Conservation (phyloP, 2,113 vertebrate species). For the Micronycteris hirsuta region DNA sequence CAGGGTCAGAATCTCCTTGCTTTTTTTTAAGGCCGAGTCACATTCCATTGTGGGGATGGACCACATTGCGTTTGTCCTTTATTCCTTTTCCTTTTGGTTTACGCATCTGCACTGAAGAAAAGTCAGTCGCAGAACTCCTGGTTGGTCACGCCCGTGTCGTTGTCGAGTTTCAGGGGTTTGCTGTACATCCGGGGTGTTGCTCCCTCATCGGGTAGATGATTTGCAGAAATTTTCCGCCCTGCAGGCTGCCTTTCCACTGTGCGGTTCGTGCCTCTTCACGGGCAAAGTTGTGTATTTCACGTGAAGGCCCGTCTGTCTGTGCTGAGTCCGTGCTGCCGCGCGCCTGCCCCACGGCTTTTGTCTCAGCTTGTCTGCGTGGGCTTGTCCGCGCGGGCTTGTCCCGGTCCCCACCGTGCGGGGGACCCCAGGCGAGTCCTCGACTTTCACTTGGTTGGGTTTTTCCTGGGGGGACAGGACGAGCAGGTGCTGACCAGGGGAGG, state of each 20-base stretch:
- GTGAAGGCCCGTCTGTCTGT: background rate
- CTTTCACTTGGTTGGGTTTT: background rate
- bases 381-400: background rate
- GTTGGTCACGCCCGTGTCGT: too few species aligned
- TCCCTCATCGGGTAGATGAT: too few species aligned
- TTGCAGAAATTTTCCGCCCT: background rate
- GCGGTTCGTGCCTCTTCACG: background rate
- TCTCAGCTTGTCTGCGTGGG: too few species aligned
- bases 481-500: background rate
- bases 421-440: accelerated
- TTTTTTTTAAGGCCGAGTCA: too few species aligned
- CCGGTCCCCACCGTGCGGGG: background rate
- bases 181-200: too few species aligned
- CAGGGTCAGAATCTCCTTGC: too few species aligned
- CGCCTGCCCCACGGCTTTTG: background rate
- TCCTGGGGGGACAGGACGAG: background rate
- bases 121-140: too few species aligned
- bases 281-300: background rate
- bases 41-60: too few species aligned
- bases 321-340: accelerated
- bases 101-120: too few species aligned
- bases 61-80: too few species aligned
- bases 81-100: too few species aligned
- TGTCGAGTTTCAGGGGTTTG: too few species aligned
- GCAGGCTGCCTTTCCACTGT: background rate